Conservation (phyloP, 1,140 invertebrate species). For the Brachionus sp. region DNA sequence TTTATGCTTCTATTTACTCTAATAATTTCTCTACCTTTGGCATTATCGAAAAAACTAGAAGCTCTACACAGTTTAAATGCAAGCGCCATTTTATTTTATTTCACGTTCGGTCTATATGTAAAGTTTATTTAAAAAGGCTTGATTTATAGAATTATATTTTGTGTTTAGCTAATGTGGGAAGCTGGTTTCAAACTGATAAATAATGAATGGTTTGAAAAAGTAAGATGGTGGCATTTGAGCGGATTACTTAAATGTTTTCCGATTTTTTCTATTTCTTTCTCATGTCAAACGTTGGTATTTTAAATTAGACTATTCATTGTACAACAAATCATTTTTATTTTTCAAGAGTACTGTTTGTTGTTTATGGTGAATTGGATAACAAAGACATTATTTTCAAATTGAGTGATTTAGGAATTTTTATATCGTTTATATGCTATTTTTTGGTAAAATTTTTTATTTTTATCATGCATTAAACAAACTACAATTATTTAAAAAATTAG, state of each 20-base stretch:
- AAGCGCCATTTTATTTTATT: slow-evolving; percentile 83
- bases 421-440: slow-evolving; percentile 39
- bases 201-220: slow-evolving; percentile 14
- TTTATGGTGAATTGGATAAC: slow-evolving; percentile 23
- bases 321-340: neutral
- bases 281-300: slow-evolving; percentile 76
- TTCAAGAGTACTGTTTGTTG: slow-evolving; percentile 40
- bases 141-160: neutral
- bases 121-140: slow-evolving; percentile 48
- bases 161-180: neutral
- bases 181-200: neutral
- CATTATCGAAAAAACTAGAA: slow-evolving; percentile 81
- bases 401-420: slow-evolving; percentile 11
- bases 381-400: slow-evolving; percentile 18
- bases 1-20: slow-evolving; percentile 66
- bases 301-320: neutral
- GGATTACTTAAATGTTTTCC: slow-evolving; percentile 67
- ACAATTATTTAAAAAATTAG: slow-evolving; percentile 49
- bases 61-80: slow-evolving; percentile 81
- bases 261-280: slow-evolving; percentile 89
- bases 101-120: slow-evolving; percentile 81
- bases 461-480: neutral
- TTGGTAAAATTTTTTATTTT: neutral
- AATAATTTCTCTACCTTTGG: slow-evolving; percentile 82
- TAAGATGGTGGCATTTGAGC: slow-evolving; percentile 48